A percentile compares a stretch with the other conserved stretches of the same genome.
Conservation (phyloP, 2,113 vertebrate species). For the Ictidomys tridecemlineatus region DNA sequence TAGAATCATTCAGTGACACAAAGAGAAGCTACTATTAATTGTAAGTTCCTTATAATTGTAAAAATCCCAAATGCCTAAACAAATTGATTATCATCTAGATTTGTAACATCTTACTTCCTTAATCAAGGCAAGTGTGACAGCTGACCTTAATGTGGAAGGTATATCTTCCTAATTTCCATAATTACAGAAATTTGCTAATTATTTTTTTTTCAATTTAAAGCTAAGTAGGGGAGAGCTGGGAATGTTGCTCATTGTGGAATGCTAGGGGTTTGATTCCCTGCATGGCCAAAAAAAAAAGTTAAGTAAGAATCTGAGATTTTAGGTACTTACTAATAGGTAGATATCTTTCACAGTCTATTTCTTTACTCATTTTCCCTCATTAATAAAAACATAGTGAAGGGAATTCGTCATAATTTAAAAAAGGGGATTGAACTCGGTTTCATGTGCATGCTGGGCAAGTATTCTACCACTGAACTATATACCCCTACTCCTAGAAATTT, state of each 20-base stretch:
- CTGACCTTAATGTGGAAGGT: neutral
- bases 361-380: constrained; percentile 6
- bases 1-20: constrained; percentile 5
- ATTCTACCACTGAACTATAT: too few species aligned
- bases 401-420: constrained; percentile 26
- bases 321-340: constrained; percentile 2
- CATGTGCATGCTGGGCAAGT: too few species aligned
- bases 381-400: neutral
- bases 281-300: neutral
- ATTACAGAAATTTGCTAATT: constrained; percentile 20
- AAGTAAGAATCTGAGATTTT: constrained; percentile 58
- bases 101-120: constrained; percentile 38
- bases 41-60: neutral
- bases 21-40: neutral
- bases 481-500: neutral
- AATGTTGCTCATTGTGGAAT: too few species aligned
- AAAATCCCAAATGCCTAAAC: neutral
- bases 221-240: neutral
- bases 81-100: constrained; percentile 24
- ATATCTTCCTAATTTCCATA: constrained; percentile 8
- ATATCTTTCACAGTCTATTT: constrained; percentile 6
- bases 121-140: neutral
- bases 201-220: constrained; percentile 17
- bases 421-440: too few species aligned
- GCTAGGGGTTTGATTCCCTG: too few species aligned